A percentile compares a stretch with the other conserved stretches of the same genome.
phyloP scores from a whole-genome alignment of 2,797 vertebrate species.

The Apogon hyalosoma region DNA sequence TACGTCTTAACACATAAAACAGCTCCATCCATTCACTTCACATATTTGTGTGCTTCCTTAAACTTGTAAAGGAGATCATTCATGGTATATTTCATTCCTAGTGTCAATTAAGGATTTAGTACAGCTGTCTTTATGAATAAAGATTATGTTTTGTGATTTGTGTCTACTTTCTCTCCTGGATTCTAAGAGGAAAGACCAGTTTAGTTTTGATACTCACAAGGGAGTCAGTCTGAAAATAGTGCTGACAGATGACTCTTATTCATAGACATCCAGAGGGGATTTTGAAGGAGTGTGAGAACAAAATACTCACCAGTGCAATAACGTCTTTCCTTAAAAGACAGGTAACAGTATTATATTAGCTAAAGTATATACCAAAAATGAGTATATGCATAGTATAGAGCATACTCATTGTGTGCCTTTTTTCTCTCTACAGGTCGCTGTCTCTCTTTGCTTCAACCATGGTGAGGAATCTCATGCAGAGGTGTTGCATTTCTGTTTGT shows the following conservation, averaged over 20 bases:
- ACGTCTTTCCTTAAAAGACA: constrained; percentile 31
- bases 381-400: neutral
- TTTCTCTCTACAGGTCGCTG: constrained; percentile 14
- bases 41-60: constrained; percentile 59
- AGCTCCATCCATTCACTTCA: constrained; percentile 73
- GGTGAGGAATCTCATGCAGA: constrained; percentile 83
- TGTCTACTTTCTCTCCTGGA: constrained; percentile 58
- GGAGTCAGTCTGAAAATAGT: constrained; percentile 58
- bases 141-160: constrained; percentile 79
- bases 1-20: constrained; percentile 56
- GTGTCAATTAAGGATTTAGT: constrained; percentile 82
- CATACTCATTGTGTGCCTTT: constrained; percentile 9
- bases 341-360: constrained; percentile 34
- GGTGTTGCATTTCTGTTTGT: constrained; percentile 84
- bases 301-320: constrained; percentile 38
- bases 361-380: neutral
- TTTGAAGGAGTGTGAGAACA: constrained; percentile 43
- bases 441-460: constrained; percentile 60
- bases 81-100: constrained; percentile 74
- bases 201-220: constrained; percentile 56
- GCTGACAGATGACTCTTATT: constrained; percentile 64
- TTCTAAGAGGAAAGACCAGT: constrained; percentile 49
- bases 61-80: constrained; percentile 75
- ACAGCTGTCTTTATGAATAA: constrained; percentile 79
- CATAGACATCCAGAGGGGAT: constrained; percentile 44